phyloP scores from a whole-genome alignment of 30 jellyfish, hydroid and myxozoan species.

The Rhopilema esculentum region DNA sequence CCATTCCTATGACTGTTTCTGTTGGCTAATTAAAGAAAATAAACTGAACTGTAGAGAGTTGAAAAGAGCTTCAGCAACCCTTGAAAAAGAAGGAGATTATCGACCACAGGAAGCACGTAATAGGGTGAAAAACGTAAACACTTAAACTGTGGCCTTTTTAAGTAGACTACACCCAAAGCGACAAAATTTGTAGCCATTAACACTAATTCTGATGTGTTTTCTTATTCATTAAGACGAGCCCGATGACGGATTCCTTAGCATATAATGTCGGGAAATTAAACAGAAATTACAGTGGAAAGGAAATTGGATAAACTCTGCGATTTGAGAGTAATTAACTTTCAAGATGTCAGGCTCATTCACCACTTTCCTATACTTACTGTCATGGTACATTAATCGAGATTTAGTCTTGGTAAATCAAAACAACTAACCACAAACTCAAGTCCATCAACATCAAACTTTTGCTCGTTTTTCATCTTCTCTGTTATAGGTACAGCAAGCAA shows the following conservation, averaged over 20 bases:
- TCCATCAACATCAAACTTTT: conserved; percentile 78
- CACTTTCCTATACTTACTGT: not conserved
- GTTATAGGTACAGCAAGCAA: conserved; percentile 86
- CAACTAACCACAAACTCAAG: conserved; percentile 87
- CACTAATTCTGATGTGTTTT: not conserved
- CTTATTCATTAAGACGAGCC: no score
- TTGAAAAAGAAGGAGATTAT: not conserved
- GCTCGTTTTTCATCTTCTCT: conserved; percentile 76
- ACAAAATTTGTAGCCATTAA: not conserved
- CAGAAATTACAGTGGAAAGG: not conserved
- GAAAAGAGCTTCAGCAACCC: not conserved
- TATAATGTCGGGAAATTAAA: not conserved
- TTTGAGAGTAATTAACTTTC: not conserved
- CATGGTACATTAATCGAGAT: not conserved
- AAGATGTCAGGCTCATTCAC: not conserved
- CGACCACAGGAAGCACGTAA: not conserved
- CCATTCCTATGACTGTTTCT: not conserved
- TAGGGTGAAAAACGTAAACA: not conserved
- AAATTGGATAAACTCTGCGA: not conserved
- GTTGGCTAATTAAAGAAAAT: no score
- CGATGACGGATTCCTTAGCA: no score
- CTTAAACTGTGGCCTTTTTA: not conserved
- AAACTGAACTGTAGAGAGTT: no score
- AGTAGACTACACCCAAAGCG: not conserved
- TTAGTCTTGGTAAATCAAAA: not conserved